Evolutionary conservation across 2,113 vertebrate species (phyloP).

Genomic region (Erythrolamprus reginae): DNA sequence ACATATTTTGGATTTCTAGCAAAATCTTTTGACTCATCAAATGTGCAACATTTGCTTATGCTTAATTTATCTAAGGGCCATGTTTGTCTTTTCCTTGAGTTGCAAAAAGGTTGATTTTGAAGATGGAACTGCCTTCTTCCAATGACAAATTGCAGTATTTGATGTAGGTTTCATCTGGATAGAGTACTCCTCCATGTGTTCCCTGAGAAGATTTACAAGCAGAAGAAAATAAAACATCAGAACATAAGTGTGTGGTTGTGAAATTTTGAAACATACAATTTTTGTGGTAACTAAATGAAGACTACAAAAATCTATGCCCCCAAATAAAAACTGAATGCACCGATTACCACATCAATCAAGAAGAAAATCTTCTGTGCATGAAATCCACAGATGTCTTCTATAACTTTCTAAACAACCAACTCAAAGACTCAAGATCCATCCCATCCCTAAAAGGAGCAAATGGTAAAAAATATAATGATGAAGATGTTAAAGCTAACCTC

Average conservation of each 20-base stretch:
- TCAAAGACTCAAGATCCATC: too few species aligned
- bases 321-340: too few species aligned
- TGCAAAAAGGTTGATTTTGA: slow-evolving; percentile 63
- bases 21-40: slow-evolving; percentile 72
- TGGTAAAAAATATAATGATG: too few species aligned
- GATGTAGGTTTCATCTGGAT: slow-evolving; percentile 40
- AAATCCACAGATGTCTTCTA: too few species aligned
- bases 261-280: slow-evolving; percentile 40
- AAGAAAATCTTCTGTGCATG: too few species aligned
- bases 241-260: slow-evolving; percentile 46
- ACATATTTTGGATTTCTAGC: slow-evolving; percentile 54
- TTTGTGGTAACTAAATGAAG: slow-evolving; percentile 32
- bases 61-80: slow-evolving; percentile 66
- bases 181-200: slow-evolving; percentile 38
- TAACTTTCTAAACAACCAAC: too few species aligned
- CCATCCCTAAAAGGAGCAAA: too few species aligned
- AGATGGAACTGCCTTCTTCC: slow-evolving; percentile 51
- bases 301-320: too few species aligned
- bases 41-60: slow-evolving; percentile 71
- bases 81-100: slow-evolving; percentile 66
- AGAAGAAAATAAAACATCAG: slow-evolving; percentile 52
- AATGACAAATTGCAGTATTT: slow-evolving; percentile 66
- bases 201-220: slow-evolving; percentile 62
- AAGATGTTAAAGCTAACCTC: too few species aligned
- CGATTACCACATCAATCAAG: too few species aligned